These are phyloP conservation scores for Morus bassanus DNA, from an alignment of 2,797 vertebrate species.

Conservation along the genomic window DNA sequence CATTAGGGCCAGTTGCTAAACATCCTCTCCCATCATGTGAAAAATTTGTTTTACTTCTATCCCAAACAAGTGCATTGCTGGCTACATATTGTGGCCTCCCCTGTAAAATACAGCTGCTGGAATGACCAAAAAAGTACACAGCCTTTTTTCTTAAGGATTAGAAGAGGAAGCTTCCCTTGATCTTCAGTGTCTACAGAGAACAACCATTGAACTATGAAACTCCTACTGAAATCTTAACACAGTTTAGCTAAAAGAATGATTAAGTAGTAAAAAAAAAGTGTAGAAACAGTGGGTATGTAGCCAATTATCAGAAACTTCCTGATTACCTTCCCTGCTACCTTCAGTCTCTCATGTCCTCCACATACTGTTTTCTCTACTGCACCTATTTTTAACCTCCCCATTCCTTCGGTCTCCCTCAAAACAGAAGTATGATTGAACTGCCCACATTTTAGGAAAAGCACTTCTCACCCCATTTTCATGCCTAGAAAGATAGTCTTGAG, in stretches of 20 bases:
- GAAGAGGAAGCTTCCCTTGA: background rate
- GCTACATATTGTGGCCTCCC: background rate
- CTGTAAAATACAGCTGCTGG: background rate
- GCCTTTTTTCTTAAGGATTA: background rate
- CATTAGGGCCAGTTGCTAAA: background rate
- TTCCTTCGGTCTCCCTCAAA: background rate
- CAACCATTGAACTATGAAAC: background rate
- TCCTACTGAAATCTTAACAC: background rate
- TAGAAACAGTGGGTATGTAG: background rate
- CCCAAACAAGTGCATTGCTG: background rate
- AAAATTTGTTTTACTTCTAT: background rate
- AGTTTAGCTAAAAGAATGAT: background rate
- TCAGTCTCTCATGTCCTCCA: background rate
- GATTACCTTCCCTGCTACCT: background rate
- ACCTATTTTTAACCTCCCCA: background rate
- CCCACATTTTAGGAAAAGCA: background rate
- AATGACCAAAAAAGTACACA: background rate
- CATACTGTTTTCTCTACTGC: background rate
- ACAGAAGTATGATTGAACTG: background rate
- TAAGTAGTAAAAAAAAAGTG: background rate
- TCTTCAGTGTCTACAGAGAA: background rate
- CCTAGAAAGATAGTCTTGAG: background rate
- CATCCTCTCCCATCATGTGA: background rate
- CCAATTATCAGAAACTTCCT: background rate
- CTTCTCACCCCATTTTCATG: conserved; percentile 23